These are phyloP conservation scores for Passer montanus DNA, from an alignment of 2,113 vertebrate genomes.

Conservation along the genomic window DNA sequence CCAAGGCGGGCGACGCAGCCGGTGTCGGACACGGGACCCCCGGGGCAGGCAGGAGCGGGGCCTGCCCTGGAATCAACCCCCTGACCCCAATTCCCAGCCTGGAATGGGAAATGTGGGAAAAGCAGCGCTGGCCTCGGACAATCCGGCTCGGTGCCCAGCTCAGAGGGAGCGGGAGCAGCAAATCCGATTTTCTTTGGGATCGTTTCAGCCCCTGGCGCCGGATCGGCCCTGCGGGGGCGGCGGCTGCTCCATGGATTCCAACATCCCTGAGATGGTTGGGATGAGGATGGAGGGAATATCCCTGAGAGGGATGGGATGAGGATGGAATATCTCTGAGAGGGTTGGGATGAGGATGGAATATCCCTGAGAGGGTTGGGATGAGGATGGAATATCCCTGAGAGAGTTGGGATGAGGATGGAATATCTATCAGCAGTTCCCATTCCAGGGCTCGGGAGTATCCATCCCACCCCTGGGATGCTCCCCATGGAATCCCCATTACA, in stretches of 20 bases:
- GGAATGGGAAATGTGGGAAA: background rate
- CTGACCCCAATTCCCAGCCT: background rate
- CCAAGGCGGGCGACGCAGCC: background rate
- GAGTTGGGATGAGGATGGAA: background rate
- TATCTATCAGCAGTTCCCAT: background rate
- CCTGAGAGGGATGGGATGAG: background rate
- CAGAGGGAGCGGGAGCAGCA: background rate
- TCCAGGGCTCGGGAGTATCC: background rate
- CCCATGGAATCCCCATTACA: background rate
- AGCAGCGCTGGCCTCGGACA: background rate
- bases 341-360: background rate
- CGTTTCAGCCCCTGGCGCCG: background rate
- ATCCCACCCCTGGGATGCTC: background rate
- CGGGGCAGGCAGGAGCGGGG: background rate
- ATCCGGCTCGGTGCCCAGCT: rapidly evolving
- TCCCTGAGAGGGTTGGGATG: background rate
- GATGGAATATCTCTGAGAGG: background rate
- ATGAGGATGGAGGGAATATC: background rate
- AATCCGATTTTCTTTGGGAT: background rate
- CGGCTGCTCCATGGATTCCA: background rate
- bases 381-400: background rate
- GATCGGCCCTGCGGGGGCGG: rapidly evolving
- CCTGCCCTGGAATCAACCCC: background rate
- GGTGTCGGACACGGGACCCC: background rate
- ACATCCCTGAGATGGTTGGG: background rate